Evolutionary conservation across 2,797 vertebrate species (phyloP), one percentile per base, ranked within the genome.

Genomic region (Esox masquinongy): DNA sequence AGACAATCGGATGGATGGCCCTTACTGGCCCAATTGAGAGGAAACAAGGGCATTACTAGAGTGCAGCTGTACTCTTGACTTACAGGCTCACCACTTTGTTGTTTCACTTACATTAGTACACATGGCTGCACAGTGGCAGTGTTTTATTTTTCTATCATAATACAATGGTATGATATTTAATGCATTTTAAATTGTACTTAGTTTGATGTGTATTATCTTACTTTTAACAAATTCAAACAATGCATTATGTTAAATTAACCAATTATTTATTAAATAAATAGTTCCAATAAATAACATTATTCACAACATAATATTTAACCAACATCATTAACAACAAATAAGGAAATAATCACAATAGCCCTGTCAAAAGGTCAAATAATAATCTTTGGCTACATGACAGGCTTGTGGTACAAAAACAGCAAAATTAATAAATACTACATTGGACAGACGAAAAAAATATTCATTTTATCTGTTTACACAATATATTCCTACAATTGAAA

Each of bases 331-430:
- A 91, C 64, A 86, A 43, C 39, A 85, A 90, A 86, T 77, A 90
- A 82, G 82, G 89, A 90, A 68, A 66, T 85, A 79, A 82, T 84
- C 79, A 89, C 82, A 87, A 73, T 51, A 77, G 77, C 80, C 74
- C 83, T 88, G 82, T 88, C 88, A 88, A 86, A 19, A 82, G 79
- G 89, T 88, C 85, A 90, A 76, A 85, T 85, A 79, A 88, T 81
- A 86, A 81, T 94, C 93, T 95, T 95, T 95, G 94, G 94, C 92
- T 86, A 86, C 84, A 84, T 86, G 82, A 88, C 87, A 86, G 90
- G 81, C 84, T 72, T 80, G 79, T 84, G 84, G 83, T 88, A 87
- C 78, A 77, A 80, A 77, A 82, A 70, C 70, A 81, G 72, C 71
- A 77, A 78, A n/a, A 74, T 47, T 19, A 81, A 63, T 81, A 78